Conservation (phyloP, 2,888 invertebrate genomes). For the Nudaria mundana region DNA sequence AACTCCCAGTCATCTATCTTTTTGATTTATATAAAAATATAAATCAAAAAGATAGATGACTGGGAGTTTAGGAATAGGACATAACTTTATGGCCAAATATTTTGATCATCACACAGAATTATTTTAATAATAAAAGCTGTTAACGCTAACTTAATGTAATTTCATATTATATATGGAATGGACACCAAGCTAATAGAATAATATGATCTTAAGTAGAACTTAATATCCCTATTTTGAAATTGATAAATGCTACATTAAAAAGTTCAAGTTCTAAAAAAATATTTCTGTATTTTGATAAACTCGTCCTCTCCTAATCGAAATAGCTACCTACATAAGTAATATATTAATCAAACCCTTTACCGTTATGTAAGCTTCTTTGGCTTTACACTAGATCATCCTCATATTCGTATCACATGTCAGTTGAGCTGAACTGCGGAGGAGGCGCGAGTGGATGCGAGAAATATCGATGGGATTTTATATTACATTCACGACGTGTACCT, state of each 20-base stretch:
- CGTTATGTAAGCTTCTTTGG: conserved; percentile 36
- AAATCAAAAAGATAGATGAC: too few relatives aligned
- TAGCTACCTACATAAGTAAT: conserved; percentile 17
- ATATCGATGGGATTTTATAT: conserved; percentile 42
- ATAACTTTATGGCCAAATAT: too few relatives aligned
- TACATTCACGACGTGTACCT: conserved; percentile 29
- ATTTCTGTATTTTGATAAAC: conserved; percentile 30
- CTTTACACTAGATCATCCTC: conserved; percentile 70
- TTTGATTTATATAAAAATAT: too few relatives aligned
- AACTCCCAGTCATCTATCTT: too few relatives aligned
- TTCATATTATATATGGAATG: too few relatives aligned
- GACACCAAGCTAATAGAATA: too few relatives aligned
- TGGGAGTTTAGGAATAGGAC: too few relatives aligned
- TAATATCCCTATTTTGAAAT: too few relatives aligned
- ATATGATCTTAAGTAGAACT: too few relatives aligned
- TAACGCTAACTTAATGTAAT: too few relatives aligned
- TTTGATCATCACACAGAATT: too few relatives aligned
- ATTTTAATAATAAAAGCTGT: too few relatives aligned
- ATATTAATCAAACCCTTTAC: conserved; percentile 1
- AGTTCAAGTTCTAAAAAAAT: conserved; percentile 52
- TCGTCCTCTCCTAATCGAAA: conserved; percentile 23
- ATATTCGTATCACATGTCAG: conserved; percentile 68
- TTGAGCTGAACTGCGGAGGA: conserved; percentile 43
- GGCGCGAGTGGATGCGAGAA: conserved; percentile 41
- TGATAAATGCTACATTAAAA: conserved; percentile 34